These are phyloP conservation scores for Amphiduros pacificus DNA, from an alignment of 2,888 invertebrate species.

Conservation along the genomic window DNA sequence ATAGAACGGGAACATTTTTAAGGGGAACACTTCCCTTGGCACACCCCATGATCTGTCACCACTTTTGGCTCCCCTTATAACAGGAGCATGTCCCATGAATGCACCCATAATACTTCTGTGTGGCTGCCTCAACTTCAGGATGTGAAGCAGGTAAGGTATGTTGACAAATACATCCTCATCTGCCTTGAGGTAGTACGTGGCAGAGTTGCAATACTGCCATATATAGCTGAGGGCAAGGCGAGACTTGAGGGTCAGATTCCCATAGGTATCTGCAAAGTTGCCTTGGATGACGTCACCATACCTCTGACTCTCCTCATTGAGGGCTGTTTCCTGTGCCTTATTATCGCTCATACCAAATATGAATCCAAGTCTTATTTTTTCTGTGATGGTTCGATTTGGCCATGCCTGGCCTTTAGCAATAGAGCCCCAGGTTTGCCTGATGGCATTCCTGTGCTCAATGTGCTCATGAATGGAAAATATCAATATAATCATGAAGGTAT, in stretches of 20 bases:
- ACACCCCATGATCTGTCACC: no score
- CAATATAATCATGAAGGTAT: constrained; percentile 25
- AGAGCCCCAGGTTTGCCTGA: constrained; percentile 47
- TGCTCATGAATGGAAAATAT: constrained; percentile 66
- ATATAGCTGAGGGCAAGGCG: constrained; percentile 30
- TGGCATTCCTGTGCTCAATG: constrained; percentile 45
- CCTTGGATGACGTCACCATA: constrained; percentile 29
- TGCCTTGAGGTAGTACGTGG: constrained; percentile 30
- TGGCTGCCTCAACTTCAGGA: constrained; percentile 6
- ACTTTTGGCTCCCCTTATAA: constrained; percentile 24
- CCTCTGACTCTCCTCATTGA: constrained; percentile 14
- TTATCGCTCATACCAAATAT: constrained; percentile 23
- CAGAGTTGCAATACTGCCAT: constrained; percentile 22
- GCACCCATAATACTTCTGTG: constrained; percentile 31
- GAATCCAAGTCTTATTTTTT: constrained; percentile 21
- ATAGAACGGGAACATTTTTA: constrained; percentile 29
- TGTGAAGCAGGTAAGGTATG: constrained; percentile 24
- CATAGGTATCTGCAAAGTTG: constrained; percentile 28
- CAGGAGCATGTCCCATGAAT: constrained; percentile 21
- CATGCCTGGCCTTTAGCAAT: constrained; percentile 17
- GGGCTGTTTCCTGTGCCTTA: constrained; percentile 6
- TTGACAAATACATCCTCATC: constrained; percentile 36
- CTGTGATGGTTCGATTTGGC: constrained; percentile 18
- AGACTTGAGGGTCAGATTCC: constrained; percentile 33
- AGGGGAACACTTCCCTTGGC: constrained; percentile 25